Evolutionary conservation across 2,113 vertebrate genomes (phyloP).

Genomic region (Chroicocephalus ridibundus): DNA sequence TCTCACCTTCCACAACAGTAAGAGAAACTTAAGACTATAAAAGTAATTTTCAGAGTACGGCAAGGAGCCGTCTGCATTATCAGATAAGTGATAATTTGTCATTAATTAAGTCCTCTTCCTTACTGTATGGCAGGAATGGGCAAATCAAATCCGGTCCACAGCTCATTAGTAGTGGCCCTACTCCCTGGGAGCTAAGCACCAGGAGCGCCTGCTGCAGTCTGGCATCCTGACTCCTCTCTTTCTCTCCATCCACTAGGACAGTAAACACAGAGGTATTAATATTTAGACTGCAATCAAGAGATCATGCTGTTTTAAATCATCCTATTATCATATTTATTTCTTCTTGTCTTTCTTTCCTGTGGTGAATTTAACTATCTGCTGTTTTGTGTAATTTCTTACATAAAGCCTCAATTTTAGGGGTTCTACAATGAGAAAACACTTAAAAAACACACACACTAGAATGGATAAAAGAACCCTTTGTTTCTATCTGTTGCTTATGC

Average conservation of each 20-base stretch:
- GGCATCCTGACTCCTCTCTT: not conserved
- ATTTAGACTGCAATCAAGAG: conserved; percentile 37
- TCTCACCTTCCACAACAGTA: not conserved
- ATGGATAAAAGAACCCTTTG: conserved; percentile 22
- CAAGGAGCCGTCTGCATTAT: not conserved
- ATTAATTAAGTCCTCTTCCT: not conserved
- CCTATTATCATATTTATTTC: conserved; percentile 39
- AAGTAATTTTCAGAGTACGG: not conserved
- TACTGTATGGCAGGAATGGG: not conserved
- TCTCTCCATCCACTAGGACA: not conserved
- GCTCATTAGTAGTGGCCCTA: not conserved
- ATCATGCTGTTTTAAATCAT: conserved; percentile 44
- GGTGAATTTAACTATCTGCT: conserved; percentile 33
- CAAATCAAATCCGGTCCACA: not conserved
- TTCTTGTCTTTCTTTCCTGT: not conserved
- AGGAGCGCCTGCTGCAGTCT: not conserved
- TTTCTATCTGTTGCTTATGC: conserved; percentile 3
- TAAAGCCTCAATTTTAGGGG: not conserved
- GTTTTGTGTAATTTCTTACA: conserved; percentile 29
- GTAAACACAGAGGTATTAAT: conserved; percentile 8
- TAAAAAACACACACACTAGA: not conserved
- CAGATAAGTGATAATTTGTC: conserved; percentile 1
- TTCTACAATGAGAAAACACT: not conserved
- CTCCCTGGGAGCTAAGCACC: not conserved
- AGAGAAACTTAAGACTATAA: not conserved